Evolutionary conservation across 2,113 vertebrate genomes (phyloP).

Genomic region (Sinosuthora webbiana): DNA sequence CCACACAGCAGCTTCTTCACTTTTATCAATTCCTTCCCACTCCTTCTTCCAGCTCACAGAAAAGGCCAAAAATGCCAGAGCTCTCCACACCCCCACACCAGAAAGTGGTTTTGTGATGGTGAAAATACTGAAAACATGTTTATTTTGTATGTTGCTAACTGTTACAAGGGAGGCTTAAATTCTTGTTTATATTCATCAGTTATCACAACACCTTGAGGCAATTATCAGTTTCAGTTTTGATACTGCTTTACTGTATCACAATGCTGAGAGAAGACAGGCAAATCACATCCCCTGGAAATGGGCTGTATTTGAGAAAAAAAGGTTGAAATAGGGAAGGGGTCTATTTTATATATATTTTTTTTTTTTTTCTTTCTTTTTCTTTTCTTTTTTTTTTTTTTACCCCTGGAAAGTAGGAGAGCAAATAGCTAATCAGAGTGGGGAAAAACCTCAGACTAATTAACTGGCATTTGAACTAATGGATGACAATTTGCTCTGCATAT

Average conservation of each 20-base stretch:
- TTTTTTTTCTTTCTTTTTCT: no score
- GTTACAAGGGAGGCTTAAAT: background rate
- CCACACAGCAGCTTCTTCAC: background rate
- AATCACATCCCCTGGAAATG: background rate
- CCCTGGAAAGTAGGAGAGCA: background rate
- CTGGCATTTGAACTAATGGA: background rate
- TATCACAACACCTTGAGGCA: background rate
- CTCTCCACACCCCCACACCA: background rate
- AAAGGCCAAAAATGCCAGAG: background rate
- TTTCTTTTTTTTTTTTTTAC: no score
- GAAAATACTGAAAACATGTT: background rate
- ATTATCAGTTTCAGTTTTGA: background rate
- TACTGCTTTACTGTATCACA: background rate
- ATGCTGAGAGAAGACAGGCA: background rate
- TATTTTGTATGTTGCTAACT: background rate
- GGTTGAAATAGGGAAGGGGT: background rate
- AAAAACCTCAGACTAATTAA: background rate
- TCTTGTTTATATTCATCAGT: background rate
- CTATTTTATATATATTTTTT: background rate
- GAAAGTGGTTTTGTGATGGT: background rate
- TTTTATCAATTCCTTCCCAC: accelerated
- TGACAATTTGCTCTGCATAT: background rate
- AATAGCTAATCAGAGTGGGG: background rate
- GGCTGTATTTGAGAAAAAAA: background rate
- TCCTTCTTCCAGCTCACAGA: background rate